Evolutionary conservation across 2,888 invertebrate species (phyloP).

Genomic region (Leptopilina drosophilae): DNA sequence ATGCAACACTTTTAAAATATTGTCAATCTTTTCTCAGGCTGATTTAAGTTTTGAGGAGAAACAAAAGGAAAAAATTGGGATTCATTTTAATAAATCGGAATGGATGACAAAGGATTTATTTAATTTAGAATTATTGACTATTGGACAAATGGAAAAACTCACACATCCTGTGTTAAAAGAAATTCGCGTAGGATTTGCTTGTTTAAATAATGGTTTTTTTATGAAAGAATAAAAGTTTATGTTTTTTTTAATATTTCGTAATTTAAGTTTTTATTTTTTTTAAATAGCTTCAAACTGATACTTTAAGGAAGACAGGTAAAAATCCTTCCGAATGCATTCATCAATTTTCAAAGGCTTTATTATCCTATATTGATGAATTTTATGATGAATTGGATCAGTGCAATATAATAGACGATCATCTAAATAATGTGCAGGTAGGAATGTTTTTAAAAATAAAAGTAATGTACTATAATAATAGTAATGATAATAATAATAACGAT

Average conservation of each 20-base stretch:
- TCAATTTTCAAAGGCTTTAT: neutral
- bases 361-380: slow-evolving; percentile 20
- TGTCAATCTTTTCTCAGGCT: neutral
- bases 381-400: neutral
- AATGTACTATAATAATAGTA: too few relatives aligned
- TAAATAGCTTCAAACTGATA: neutral
- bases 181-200: slow-evolving; percentile 15
- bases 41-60: slow-evolving; percentile 10
- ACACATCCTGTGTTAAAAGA: neutral
- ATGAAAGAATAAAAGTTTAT: too few relatives aligned
- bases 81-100: neutral
- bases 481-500: neutral
- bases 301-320: neutral
- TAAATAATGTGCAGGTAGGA: neutral
- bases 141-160: neutral
- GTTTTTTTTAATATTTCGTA: too few relatives aligned
- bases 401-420: neutral
- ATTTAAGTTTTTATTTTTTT: too few relatives aligned
- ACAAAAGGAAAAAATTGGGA: neutral
- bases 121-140: neutral
- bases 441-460: neutral
- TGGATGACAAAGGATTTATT: neutral
- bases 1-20: neutral
- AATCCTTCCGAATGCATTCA: slow-evolving; percentile 7
- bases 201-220: neutral